These are phyloP conservation scores for Coronaproctus castanopsis DNA, from an alignment of 2,888 invertebrate genomes.

Conservation along the genomic window DNA sequence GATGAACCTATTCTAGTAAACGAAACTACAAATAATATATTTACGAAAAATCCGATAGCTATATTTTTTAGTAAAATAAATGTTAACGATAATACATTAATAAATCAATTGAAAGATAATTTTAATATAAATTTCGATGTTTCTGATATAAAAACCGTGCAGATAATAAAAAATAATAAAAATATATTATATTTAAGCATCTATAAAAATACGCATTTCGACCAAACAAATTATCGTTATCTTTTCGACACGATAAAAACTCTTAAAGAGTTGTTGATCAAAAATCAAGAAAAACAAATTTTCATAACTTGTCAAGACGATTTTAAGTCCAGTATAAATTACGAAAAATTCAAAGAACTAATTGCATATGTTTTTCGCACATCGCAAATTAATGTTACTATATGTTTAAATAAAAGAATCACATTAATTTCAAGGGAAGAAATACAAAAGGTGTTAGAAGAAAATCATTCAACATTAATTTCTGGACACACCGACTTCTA, in stretches of 20 bases:
- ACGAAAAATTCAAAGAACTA: no score
- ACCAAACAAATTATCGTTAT: neutral
- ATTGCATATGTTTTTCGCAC: no score
- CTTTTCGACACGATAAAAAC: neutral
- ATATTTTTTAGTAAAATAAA: no score
- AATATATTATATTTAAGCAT: neutral
- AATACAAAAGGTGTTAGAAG: neutral
- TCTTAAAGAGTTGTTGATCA: neutral
- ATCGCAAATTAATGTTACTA: no score
- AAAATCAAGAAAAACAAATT: neutral
- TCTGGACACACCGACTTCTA: neutral
- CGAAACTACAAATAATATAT: no score
- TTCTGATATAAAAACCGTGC: neutral
- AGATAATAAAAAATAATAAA: neutral
- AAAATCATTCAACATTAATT: neutral
- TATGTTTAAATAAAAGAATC: neutral
- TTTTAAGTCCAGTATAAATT: no score
- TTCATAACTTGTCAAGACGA: no score
- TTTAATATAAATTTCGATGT: no score
- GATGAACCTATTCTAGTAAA: no score
- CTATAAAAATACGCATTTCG: neutral
- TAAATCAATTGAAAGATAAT: no score
- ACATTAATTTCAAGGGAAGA: neutral
- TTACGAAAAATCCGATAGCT: no score
- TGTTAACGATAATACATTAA: no score